A percentile compares a stretch with the other conserved stretches of the same genome.
Conservation (phyloP, 2,888 invertebrate species). For the Apamea anceps region DNA sequence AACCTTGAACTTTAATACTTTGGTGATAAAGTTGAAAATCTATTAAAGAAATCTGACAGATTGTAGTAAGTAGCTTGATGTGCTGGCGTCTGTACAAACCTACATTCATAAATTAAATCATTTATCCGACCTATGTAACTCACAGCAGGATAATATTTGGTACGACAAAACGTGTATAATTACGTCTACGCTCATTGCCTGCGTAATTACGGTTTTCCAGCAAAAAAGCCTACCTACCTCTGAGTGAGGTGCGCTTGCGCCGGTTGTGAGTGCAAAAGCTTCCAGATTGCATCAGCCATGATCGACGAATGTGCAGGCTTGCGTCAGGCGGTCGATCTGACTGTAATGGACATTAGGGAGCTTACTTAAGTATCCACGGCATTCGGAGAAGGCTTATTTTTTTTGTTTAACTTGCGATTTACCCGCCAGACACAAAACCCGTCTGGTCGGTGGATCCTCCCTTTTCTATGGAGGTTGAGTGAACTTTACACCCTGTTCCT, state of each 20-base stretch:
- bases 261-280: constrained; percentile 73
- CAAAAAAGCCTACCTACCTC: constrained; percentile 42
- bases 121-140: neutral
- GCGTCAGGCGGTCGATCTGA: constrained; percentile 38
- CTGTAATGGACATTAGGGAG: neutral
- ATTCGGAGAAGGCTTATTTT: neutral
- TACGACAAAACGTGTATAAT: constrained; percentile 29
- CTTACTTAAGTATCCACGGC: neutral
- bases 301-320: constrained; percentile 45
- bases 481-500: too few species aligned
- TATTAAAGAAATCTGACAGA: too few species aligned
- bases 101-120: neutral
- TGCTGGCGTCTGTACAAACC: too few species aligned
- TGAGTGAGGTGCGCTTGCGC: constrained; percentile 22
- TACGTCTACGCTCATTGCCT: constrained; percentile 28
- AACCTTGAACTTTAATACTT: too few species aligned
- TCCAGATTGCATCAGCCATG: constrained; percentile 78
- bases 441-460: too few species aligned
- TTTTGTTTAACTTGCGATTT: neutral
- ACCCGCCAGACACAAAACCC: too few species aligned
- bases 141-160: constrained; percentile 13
- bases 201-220: constrained; percentile 48
- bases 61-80: too few species aligned
- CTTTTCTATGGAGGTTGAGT: too few species aligned
- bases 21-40: too few species aligned